Conservation (phyloP, 2,797 vertebrate genomes). For the Uromys caudimaculatus region DNA sequence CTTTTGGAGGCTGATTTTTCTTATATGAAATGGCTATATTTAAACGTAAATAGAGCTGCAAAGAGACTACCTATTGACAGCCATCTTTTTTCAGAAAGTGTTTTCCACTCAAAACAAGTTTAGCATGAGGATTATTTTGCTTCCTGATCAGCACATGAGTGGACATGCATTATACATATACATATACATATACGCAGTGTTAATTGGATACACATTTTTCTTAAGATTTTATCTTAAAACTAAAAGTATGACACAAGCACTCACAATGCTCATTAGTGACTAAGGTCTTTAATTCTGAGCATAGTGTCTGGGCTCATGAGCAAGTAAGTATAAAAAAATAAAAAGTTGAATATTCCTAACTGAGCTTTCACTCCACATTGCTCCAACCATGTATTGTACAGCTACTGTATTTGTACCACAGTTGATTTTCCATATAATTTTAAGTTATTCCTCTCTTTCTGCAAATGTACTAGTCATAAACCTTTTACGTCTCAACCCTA, state of each 20-base stretch:
- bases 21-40: background rate
- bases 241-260: background rate
- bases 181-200: background rate
- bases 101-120: background rate
- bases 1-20: background rate
- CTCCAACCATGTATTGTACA: background rate
- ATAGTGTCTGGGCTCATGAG: background rate
- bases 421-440: conserved; percentile 50
- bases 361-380: background rate
- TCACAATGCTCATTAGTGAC: background rate
- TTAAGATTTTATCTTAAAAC: conserved; percentile 4
- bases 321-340: background rate
- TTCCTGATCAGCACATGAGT: background rate
- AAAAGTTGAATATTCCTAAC: conserved; percentile 3
- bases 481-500: background rate
- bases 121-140: background rate
- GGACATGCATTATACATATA: background rate
- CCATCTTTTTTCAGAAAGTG: background rate
- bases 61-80: background rate
- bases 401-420: background rate
- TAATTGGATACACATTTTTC: background rate
- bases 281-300: background rate
- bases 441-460: conserved; percentile 13
- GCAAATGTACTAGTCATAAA: conserved; percentile 20
- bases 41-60: background rate